phyloP scores from a whole-genome alignment of 1,140 invertebrate species.

The Apis cerana region DNA sequence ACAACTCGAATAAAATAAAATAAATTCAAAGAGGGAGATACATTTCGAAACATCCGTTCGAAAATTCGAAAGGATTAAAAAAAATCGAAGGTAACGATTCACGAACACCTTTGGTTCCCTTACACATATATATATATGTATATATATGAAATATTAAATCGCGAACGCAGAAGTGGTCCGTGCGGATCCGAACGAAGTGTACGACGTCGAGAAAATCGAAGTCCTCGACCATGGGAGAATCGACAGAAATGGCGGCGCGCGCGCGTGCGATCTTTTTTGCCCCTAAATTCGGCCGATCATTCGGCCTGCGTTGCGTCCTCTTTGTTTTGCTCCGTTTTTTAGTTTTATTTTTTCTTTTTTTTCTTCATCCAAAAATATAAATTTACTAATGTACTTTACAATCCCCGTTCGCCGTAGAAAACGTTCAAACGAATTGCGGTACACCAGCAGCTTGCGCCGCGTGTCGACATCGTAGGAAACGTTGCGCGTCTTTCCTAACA shows the following conservation, averaged over 20 bases:
- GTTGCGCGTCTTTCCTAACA: not conserved
- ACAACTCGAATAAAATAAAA: no score
- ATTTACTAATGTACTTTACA: conserved; percentile 76
- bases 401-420: conserved; percentile 55
- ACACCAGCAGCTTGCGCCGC: conserved; percentile 8
- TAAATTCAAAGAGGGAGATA: not conserved
- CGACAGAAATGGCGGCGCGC: not conserved
- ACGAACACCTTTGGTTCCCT: not conserved
- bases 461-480: not conserved
- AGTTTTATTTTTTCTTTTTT: conserved; percentile 53
- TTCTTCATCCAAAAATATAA: conserved; percentile 78
- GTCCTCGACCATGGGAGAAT: conserved; percentile 19
- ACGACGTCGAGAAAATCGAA: conserved; percentile 43
- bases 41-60: no score
- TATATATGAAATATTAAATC: not conserved
- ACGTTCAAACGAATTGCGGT: conserved; percentile 45
- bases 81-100: not conserved
- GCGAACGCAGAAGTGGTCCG: conserved; percentile 56
- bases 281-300: not conserved
- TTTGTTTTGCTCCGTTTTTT: conserved; percentile 63
- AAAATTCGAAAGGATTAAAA: not conserved
- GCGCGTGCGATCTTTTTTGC: conserved; percentile 6
- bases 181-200: conserved; percentile 43
- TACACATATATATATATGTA: no score
- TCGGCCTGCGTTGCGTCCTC: conserved; percentile 25